Evolutionary conservation across 2,888 invertebrate genomes (phyloP).

Genomic region (Oxystoma pomonae): DNA sequence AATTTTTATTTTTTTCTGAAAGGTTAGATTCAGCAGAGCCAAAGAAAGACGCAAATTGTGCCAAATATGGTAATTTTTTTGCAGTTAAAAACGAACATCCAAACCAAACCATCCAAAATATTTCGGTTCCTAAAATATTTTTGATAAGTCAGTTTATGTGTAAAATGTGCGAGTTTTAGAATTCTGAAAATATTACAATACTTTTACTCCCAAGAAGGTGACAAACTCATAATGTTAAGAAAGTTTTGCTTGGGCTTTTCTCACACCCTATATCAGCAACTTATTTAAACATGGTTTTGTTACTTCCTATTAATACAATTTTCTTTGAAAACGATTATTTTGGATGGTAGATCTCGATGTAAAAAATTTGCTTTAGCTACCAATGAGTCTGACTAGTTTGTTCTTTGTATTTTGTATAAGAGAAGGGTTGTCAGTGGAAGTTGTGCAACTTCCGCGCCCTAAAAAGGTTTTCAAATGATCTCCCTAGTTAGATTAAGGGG

Average conservation of each 20-base stretch:
- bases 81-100: neutral
- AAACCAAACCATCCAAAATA: neutral
- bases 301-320: too few relatives aligned
- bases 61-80: conserved; percentile 30
- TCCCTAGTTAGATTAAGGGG: conserved; percentile 47
- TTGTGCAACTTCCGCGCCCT: conserved; percentile 34
- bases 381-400: conserved; percentile 39
- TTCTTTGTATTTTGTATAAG: conserved; percentile 33
- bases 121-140: too few relatives aligned
- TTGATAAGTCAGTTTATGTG: too few relatives aligned
- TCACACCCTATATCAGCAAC: too few relatives aligned
- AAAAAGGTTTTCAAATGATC: conserved; percentile 49
- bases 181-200: too few relatives aligned
- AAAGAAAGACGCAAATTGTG: conserved; percentile 42
- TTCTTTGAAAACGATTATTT: too few relatives aligned
- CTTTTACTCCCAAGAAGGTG: too few relatives aligned
- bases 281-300: too few relatives aligned
- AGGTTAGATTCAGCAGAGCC: conserved; percentile 47
- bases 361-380: conserved; percentile 45
- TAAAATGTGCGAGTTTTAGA: too few relatives aligned
- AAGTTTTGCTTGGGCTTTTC: too few relatives aligned
- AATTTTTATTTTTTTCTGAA: conserved; percentile 24
- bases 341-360: neutral
- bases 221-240: too few relatives aligned
- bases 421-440: conserved; percentile 26